Percentiles rank a stretch among this genome's conserved stretches.
Conservation (phyloP, 2,888 invertebrate species). For the Drosophila melanocephala region DNA sequence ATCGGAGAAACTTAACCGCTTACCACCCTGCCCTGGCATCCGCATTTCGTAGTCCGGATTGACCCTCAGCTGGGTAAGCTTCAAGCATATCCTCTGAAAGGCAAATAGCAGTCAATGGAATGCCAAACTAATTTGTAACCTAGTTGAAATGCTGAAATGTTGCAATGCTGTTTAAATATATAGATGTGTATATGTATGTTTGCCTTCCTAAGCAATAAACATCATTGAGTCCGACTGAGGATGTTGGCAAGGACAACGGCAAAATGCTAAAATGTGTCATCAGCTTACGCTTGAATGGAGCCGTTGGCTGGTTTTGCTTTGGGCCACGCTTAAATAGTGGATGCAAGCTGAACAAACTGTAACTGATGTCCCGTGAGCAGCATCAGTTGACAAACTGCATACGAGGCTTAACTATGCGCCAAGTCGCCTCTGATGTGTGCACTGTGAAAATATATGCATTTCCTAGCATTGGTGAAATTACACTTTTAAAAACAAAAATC, state of each 20-base stretch:
- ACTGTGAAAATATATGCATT: not conserved
- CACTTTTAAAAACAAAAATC: not conserved
- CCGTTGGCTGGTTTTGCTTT: constrained; percentile 5
- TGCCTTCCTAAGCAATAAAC: constrained; percentile 76
- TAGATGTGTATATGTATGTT: constrained; percentile 60
- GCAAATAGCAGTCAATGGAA: constrained; percentile 44
- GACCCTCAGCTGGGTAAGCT: constrained; percentile 20
- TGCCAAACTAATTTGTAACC: constrained; percentile 63
- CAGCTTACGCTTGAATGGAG: constrained; percentile 56
- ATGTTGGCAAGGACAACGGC: constrained; percentile 34
- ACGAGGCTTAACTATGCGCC: constrained; percentile 3
- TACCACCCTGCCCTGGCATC: not conserved
- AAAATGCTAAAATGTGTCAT: constrained; percentile 74
- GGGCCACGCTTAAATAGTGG: constrained; percentile 26
- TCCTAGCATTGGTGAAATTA: not conserved
- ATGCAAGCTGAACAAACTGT: constrained; percentile 8
- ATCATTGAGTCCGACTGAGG: constrained; percentile 66
- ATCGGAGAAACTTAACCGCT: constrained; percentile 12
- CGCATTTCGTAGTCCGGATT: not conserved
- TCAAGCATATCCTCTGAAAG: constrained; percentile 9
- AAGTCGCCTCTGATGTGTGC: not conserved
- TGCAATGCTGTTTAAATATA: constrained; percentile 46
- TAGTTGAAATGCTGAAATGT: constrained; percentile 29
- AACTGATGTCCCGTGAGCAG: constrained; percentile 43
- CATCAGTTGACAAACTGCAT: constrained; percentile 53